Evolutionary conservation across 1,140 invertebrate genomes (phyloP).

Genomic region (Orius insidiosus): DNA sequence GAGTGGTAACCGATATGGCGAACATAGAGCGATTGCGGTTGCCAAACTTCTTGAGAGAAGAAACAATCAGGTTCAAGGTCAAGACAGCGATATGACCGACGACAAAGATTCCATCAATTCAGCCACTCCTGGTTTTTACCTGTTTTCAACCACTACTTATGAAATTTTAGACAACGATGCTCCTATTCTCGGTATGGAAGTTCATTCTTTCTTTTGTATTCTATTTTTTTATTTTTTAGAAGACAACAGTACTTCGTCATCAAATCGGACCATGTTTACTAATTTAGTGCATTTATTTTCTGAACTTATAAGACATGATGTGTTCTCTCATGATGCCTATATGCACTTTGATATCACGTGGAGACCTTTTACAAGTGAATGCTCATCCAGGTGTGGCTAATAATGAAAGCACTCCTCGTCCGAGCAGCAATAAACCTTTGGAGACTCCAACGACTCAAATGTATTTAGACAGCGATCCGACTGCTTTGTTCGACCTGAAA

Average conservation of each 20-base stretch:
- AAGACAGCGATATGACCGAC: slow-evolving; percentile 4
- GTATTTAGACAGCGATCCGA: slow-evolving; percentile 34
- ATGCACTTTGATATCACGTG: slow-evolving; percentile 91
- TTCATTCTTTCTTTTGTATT: neutral
- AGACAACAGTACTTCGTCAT: slow-evolving; percentile 35
- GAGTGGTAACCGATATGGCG: slow-evolving; percentile 76
- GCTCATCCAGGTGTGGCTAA: slow-evolving; percentile 14
- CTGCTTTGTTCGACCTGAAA: slow-evolving; percentile 35
- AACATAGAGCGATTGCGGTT: slow-evolving; percentile 84
- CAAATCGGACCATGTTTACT: slow-evolving; percentile 59
- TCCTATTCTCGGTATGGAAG: slow-evolving; percentile 49
- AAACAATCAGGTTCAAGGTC: slow-evolving; percentile 49
- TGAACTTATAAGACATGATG: slow-evolving; percentile 83
- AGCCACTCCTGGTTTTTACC: slow-evolving; percentile 50
- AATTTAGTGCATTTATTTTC: slow-evolving; percentile 92
- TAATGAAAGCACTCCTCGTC: slow-evolving; percentile 21
- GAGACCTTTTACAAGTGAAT: slow-evolving; percentile 48
- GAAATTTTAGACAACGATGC: slow-evolving; percentile 79
- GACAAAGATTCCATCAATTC: slow-evolving; percentile 77
- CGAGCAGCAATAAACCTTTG: slow-evolving; percentile 24
- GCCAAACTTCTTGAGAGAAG: slow-evolving; percentile 80
- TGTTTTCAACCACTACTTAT: slow-evolving; percentile 78
- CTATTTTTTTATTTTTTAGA: slow-evolving; percentile 25
- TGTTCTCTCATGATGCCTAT: slow-evolving; percentile 95
- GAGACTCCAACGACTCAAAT: slow-evolving; percentile 23